Evolutionary conservation across 2,888 invertebrate species (phyloP), one percentile per base, ranked within the genome.

Genomic region (Eustalomyia histrio): DNA sequence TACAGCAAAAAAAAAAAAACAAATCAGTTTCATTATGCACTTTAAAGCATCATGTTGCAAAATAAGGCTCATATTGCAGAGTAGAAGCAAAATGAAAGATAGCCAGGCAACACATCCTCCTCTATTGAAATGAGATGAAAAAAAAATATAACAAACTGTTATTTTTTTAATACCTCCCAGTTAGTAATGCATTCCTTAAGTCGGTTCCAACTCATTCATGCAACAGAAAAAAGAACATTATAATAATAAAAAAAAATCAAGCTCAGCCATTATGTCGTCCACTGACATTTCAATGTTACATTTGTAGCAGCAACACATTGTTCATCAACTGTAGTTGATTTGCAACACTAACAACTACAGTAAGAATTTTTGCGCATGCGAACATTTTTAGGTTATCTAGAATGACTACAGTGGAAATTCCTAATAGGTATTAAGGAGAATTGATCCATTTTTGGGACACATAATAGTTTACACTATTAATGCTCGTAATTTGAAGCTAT

Each of bases 21-120:
- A n/a, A 64, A 47, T 55, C 35, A 6, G 53, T 55, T 67, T 61
- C 47, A 18, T n/a, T 61, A 53, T 50, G n/a, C 18, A 64, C 43
- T 50, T 29, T 7, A 29, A 7, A 29, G 61, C 67, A 64, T 67
- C 50, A 67, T 67, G 72, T 80, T 76, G 76, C 76, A 76, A 76
- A 80, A 76, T 73, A 76, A 76, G 80, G 80, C 80, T 80, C 76
- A 76, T 64, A 68, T 80, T 80, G 80, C 80, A 80, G 47, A 72
- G 76, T n/a, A 14, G 16, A 29, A 21, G 29, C 21, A 65, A 65
- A 74, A 52, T 47, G 50, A 60, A 64, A 29, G 14, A 14, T 50
- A 60, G 43, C 35, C 33, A 53, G 43, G 6, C 43, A 47, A 14
- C 55, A 53, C 53, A 60, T 71, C 69, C 79, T 71, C 50, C 39